Evolutionary conservation across 2,888 invertebrate species (phyloP), one percentile per base, ranked within the genome.

Genomic region (Cosmia trapezina): DNA sequence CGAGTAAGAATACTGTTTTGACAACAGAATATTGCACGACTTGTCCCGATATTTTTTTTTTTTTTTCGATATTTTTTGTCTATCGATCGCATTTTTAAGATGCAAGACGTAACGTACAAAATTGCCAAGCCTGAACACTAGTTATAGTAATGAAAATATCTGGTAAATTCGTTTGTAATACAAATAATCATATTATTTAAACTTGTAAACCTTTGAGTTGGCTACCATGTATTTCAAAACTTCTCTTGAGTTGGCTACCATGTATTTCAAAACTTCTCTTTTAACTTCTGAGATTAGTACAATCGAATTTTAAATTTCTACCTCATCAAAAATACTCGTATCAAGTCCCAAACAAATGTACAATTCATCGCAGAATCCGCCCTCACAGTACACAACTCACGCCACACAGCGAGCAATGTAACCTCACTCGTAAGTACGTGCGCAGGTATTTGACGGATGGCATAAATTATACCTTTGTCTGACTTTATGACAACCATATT

Each of bases 401-500:
- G 62, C 17, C 76, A 59, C 28, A 62, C 70, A 68, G 62, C 12
- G 43, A n/a, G 11, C 63, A 47, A 59, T 11, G 54, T 33, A 41
- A 56, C 72, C 80, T 65, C 70, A 73, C 73, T 79, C 76, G 60
- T 69, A 69, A 63, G 60, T 68, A 65, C 56, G 12, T 51, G 66
- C 69, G 72, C 63, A 63, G 80, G 66, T 79, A 80, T 67, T 80
- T 81, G 80, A 78, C 65, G 75, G 73, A 77, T 83, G 37, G 73
- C 71, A 85, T 79, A 85, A 84, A 84, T 83, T 81, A 85, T 74
- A 84, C 85, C 76, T 85, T 81, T 83, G 83, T 72, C 74, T 73
- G 69, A 63, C 68, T 83, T 83, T 81, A 83, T 79, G 72, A 74
- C 75, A 59, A 47, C 71, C 80, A 75, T 83, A 79, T 81, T 83